A percentile compares a stretch with the other conserved stretches of the same genome.
These are phyloP conservation scores for Lagorchestes hirsutus DNA, from an alignment of 2,797 vertebrate genomes.

Conservation along the genomic window DNA sequence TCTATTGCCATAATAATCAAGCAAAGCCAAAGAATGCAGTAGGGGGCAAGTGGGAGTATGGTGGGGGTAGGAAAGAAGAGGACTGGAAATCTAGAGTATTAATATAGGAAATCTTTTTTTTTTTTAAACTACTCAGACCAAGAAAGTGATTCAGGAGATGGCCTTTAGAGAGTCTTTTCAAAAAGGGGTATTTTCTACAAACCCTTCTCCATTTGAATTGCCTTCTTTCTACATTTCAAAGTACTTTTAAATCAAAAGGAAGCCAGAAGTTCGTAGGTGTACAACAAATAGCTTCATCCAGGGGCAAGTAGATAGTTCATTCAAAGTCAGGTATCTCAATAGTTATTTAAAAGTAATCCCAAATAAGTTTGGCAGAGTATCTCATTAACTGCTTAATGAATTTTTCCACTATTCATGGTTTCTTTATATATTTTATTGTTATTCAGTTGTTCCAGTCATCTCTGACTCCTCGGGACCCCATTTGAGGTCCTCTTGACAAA, in stretches of 20 bases:
- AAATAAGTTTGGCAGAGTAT: neutral
- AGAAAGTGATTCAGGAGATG: slow-evolving; percentile 32
- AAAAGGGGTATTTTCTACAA: slow-evolving; percentile 44
- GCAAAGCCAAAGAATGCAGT: neutral
- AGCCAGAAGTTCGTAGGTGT: slow-evolving; percentile 57
- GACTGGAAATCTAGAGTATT: neutral
- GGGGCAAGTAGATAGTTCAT: slow-evolving; percentile 7
- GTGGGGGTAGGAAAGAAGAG: neutral
- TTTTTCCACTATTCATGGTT: neutral
- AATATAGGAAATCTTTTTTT: neutral
- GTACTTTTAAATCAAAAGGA: slow-evolving; percentile 66
- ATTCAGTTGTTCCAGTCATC: neutral
- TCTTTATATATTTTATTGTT: neutral
- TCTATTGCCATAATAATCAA: neutral
- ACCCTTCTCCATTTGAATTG: slow-evolving; percentile 19
- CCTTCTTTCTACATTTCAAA: slow-evolving; percentile 48
- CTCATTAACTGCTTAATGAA: slow-evolving; percentile 31
- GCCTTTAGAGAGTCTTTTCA: neutral
- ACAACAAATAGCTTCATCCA: slow-evolving; percentile 7
- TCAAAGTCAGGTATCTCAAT: slow-evolving; percentile 9
- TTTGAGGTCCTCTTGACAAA: neutral
- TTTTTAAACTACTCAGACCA: slow-evolving; percentile 8
- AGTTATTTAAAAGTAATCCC: neutral
- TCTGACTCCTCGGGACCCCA: neutral
- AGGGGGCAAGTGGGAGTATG: neutral